Conservation (phyloP, 2,113 vertebrate genomes). For the Dinomys branickii region DNA sequence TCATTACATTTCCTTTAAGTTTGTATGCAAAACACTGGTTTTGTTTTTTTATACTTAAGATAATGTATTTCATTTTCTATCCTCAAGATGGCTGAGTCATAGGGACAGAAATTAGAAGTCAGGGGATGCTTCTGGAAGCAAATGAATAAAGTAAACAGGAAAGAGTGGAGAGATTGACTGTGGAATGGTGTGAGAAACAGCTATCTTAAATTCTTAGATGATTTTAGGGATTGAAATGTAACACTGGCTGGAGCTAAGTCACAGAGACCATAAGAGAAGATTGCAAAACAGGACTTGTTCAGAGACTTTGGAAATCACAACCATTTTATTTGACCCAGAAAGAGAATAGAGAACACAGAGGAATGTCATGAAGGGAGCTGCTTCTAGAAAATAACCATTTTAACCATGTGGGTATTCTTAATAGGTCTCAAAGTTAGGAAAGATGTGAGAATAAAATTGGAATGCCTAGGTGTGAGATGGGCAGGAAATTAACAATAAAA, state of each 20-base stretch:
- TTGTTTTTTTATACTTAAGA: slow-evolving; percentile 63
- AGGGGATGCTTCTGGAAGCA: slow-evolving; percentile 52
- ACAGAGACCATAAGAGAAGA: slow-evolving; percentile 32
- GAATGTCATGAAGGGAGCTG: slow-evolving; percentile 30
- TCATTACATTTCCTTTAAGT: background rate
- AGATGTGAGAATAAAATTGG: slow-evolving; percentile 31
- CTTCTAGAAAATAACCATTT: slow-evolving; percentile 46
- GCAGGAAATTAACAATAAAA: slow-evolving; percentile 58
- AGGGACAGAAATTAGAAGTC: slow-evolving; percentile 61
- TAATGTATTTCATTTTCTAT: slow-evolving; percentile 67
- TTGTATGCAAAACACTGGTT: slow-evolving; percentile 20
- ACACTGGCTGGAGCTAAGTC: slow-evolving; percentile 29
- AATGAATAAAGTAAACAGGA: slow-evolving; percentile 53
- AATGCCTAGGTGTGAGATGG: background rate
- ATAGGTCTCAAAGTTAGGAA: slow-evolving; percentile 43
- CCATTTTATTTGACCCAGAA: slow-evolving; percentile 65
- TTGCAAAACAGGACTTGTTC: slow-evolving; percentile 6
- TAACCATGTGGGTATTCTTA: slow-evolving; percentile 35
- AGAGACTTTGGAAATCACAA: slow-evolving; percentile 59
- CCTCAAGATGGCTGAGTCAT: slow-evolving; percentile 75
- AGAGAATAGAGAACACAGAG: slow-evolving; percentile 45
- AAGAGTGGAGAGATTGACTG: slow-evolving; percentile 22
- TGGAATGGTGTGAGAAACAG: slow-evolving; percentile 6
- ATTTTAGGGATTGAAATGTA: slow-evolving; percentile 47
- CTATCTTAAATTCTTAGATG: slow-evolving; percentile 46